Evolutionary conservation across 2,113 vertebrate species (phyloP).

Genomic region (Sander lucioperca): DNA sequence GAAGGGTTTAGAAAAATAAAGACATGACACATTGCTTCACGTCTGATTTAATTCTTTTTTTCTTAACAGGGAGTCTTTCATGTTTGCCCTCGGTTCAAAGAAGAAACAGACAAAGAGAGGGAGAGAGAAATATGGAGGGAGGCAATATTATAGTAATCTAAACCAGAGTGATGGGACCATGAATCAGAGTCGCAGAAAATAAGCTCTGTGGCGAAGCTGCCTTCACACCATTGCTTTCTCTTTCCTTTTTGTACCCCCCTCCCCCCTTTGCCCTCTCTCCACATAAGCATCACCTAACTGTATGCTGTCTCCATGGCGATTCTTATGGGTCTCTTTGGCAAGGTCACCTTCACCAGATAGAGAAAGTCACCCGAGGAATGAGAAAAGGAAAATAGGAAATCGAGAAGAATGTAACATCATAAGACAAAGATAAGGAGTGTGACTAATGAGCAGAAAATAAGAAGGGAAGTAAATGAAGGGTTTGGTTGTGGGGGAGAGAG

Average conservation of each 20-base stretch:
- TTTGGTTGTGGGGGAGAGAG: slow-evolving; percentile 24
- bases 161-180: slow-evolving; percentile 70
- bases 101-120: slow-evolving; percentile 2
- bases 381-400: slow-evolving; percentile 1
- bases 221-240: slow-evolving; percentile 49
- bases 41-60: slow-evolving; percentile 17
- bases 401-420: neutral
- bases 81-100: slow-evolving; percentile 10
- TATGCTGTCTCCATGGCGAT: slow-evolving; percentile 80
- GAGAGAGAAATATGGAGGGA: slow-evolving; percentile 15
- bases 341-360: slow-evolving; percentile 75
- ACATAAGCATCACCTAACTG: slow-evolving; percentile 58
- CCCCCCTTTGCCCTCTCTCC: slow-evolving; percentile 11
- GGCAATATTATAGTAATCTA: slow-evolving; percentile 70
- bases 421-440: neutral
- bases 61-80: slow-evolving; percentile 10
- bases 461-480: slow-evolving; percentile 17
- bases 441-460: slow-evolving; percentile 23
- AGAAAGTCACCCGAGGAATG: slow-evolving; percentile 45
- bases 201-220: slow-evolving; percentile 48
- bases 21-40: neutral
- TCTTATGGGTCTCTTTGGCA: slow-evolving; percentile 69
- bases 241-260: slow-evolving; percentile 24
- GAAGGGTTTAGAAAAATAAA: slow-evolving; percentile 16
- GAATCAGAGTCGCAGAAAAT: slow-evolving; percentile 59